Evolutionary conservation across 2,797 vertebrate species (phyloP), one percentile per base, ranked within the genome.

Genomic region (Rhynchotus rufescens): DNA sequence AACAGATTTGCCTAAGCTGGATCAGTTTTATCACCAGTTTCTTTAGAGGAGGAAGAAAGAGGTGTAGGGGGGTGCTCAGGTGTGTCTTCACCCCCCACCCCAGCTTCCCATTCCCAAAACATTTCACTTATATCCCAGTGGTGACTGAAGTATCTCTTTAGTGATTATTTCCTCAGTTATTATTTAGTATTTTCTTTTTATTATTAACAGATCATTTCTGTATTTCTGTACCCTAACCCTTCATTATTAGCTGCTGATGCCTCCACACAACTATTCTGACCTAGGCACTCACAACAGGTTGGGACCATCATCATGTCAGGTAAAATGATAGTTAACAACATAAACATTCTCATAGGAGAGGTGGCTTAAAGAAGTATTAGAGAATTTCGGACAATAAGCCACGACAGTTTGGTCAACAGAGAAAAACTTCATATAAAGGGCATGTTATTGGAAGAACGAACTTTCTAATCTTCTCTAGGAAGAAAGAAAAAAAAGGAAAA

Each of bases 101-200:
- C 51, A 28, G 51, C 2, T 28, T 17, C 3, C 0, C 5, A 7
- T 2, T 10, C 2, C 17, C 28, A 12, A 25, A 21, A 6, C 42
- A 32, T n/a, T n/a, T 76, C 38, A 13, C 26, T 61, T 68, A 61
- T 52, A 68, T 38, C 38, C 26, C 42, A 25, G 51, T 5, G 15
- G 30, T 30, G 44, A 66, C 51, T 34, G 23, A 66, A 74, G 30
- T 51, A 59, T 60, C 62, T 60, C 52, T 51, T 12, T 44, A 44
- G 23, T 15, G 30, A 42, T 20, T 5, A 75, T 44, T 75, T 75
- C 20, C 45, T 45, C 45, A 45, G 10, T 45, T 45, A 45, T 21
- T 45, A 21, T 45, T 45, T 45, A 45, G 10, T 45, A 45, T 45
- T 45, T 45, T 45, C 20, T 45, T 45, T 20, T 45, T 16, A 10